These are phyloP conservation scores for Carcinoscorpius rotundicauda DNA, from an alignment of 1,140 invertebrate genomes.

Conservation along the genomic window DNA sequence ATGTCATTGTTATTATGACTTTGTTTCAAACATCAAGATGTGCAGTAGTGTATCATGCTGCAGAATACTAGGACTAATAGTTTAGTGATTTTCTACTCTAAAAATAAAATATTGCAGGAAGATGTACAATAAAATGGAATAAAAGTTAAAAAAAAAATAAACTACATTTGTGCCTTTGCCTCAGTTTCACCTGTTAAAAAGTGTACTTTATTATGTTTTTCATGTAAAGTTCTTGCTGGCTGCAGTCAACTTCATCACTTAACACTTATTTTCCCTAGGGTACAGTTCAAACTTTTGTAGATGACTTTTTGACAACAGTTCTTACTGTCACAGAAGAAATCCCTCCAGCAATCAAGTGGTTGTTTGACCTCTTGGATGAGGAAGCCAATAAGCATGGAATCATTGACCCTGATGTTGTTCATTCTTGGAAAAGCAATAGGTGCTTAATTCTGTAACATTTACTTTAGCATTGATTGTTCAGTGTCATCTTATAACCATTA, in stretches of 20 bases:
- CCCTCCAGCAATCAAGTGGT: conserved; percentile 79
- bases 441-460: conserved; percentile 20
- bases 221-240: background rate
- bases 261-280: conserved; percentile 37
- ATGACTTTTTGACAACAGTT: conserved; percentile 84
- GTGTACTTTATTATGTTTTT: background rate
- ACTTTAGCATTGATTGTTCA: too few species aligned
- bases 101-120: too few species aligned
- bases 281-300: conserved; percentile 91
- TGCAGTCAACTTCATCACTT: background rate
- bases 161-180: too few species aligned
- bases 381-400: conserved; percentile 72
- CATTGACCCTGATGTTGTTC: conserved; percentile 73
- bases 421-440: conserved; percentile 91
- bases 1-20: too few species aligned
- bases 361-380: conserved; percentile 88
- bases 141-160: too few species aligned
- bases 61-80: too few species aligned
- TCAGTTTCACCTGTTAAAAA: too few species aligned
- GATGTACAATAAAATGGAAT: too few species aligned
- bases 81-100: too few species aligned
- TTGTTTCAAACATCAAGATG: too few species aligned
- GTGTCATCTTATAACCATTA: background rate
- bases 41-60: too few species aligned
- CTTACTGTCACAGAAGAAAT: conserved; percentile 68